Evolutionary conservation across 2,888 invertebrate species (phyloP), one percentile per base, ranked within the genome.

Genomic region (Megaustenia siamemsis): DNA sequence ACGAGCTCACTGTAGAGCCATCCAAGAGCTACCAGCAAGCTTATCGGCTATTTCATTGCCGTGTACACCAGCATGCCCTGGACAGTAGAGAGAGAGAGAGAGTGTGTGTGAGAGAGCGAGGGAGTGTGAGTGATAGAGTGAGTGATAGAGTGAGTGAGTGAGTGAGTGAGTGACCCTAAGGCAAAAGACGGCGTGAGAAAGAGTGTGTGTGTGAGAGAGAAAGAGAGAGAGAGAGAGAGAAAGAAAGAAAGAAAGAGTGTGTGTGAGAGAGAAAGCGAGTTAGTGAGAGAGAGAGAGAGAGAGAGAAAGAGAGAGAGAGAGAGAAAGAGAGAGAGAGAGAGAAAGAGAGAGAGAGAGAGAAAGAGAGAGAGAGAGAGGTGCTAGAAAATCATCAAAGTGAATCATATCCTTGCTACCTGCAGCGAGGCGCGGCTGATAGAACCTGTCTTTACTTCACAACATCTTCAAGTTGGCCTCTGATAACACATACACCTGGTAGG

Each of bases 171-270:
- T 40, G 71, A 40, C 21, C 18, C 21, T 21, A 24, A 40, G 24
- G 21, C 12, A 40, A 24, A 71, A 24, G 40, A 24, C 3, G 40
- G 21, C n/a, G n/a, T n/a, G 28, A 12, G n/a, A 38, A 45, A n/a
- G n/a, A 28, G 45, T n/a, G 45, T 5, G n/a, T 18, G 73, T n/a
- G 73, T n/a, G 43, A 45, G 45, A 45, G 73, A 45, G n/a, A 71
- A 32, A 71, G 71, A 40, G n/a, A 8, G 43, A 40, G 71, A 40
- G 71, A 43, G 43, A 40, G 71, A 21, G 71, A 71, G 38, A 69
- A 12, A 69, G 69, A 69, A 24, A 38, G 38, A 32, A n/a, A 24
- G 24, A 63, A n/a, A 63, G 63, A n/a, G n/a, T n/a, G n/a, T n/a
- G n/a, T n/a, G n/a, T n/a, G n/a, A n/a, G n/a, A n/a, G n/a, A n/a